Base-by-base conservation (phyloP, 2,888 invertebrate genomes). In the Troides helena region DNA sequence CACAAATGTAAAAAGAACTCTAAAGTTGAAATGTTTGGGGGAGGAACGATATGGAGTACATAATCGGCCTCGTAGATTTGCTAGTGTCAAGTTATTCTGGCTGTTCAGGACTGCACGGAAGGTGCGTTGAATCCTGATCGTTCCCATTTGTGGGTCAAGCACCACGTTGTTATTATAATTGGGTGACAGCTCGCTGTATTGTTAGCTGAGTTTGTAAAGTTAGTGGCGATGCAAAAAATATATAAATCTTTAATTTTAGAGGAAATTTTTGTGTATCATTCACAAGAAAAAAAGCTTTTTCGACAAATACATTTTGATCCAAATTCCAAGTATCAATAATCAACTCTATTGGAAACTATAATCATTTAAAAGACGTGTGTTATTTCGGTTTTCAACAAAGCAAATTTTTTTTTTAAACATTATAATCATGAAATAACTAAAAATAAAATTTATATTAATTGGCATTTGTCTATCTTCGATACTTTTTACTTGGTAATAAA, bases 91-190 rank as follows among this genome's bases (percentile, higher is more conserved):
- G 72, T 72, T 76, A 77, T 39, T 65, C 12, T 85, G 83, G 87
- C 62, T 70, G 69, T 18, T 65, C 68, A 77, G 77, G 75, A 77
- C 78, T 78, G 74, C 75, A 81, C 75, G 80, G 80, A 82, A 78
- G 82, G 80, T 81, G 86, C 80, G 79, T 85, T 78, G 87, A 85
- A 87, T 88, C 77, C 81, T 79, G 84, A 86, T 86, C 82, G 82
- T 74, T 74, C 74, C 80, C 78, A 79, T 82, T 81, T 77, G 79
- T 84, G 82, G 83, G 84, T 83, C 85, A 84, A 76, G 74, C 73
- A 75, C 74, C 71, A 72, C 70, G 46, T 46, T 69, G 76, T 80
- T 79, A 81, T 80, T 73, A 69, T 74, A 70, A 72, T 70, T 67
- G 75, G 80, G 74, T 77, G 81, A 80, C 81, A 79, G 78, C 76